phyloP scores from a whole-genome alignment of 1,140 invertebrate species.

The Drosophila melanica region DNA sequence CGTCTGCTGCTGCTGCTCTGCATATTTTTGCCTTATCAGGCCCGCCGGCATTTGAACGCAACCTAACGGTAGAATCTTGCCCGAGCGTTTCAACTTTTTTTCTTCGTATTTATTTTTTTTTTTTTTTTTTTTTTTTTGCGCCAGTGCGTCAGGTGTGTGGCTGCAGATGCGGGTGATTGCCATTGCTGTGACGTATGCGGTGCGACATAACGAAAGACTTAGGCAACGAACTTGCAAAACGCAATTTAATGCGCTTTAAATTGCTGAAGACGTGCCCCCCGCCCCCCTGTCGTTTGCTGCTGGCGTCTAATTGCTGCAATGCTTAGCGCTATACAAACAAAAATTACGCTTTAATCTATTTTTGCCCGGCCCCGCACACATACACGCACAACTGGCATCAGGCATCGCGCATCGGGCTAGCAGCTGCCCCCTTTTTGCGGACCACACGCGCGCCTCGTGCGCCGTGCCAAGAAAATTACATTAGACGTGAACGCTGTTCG shows the following conservation, averaged over 20 bases:
- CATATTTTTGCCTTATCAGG: slow-evolving; percentile 70
- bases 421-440: slow-evolving; percentile 44
- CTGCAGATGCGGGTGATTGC: slow-evolving; percentile 28
- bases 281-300: slow-evolving; percentile 12
- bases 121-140: slow-evolving; percentile 45
- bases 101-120: not conserved
- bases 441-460: slow-evolving; percentile 65
- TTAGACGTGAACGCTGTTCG: slow-evolving; percentile 55
- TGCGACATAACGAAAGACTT: slow-evolving; percentile 58
- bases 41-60: slow-evolving; percentile 25
- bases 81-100: not conserved
- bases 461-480: slow-evolving; percentile 73
- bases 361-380: slow-evolving; percentile 44
- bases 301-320: slow-evolving; percentile 61
- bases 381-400: slow-evolving; percentile 9
- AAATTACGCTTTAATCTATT: slow-evolving; percentile 83
- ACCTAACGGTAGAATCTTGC: slow-evolving; percentile 50
- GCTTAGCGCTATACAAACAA: slow-evolving; percentile 76
- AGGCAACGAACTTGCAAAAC: slow-evolving; percentile 74
- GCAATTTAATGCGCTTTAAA: slow-evolving; percentile 80
- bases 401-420: slow-evolving; percentile 21
- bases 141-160: slow-evolving; percentile 48
- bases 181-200: slow-evolving; percentile 27
- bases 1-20: slow-evolving; percentile 25
- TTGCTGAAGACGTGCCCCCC: slow-evolving; percentile 43